Percentiles rank a stretch among this genome's conserved stretches.
Conservation (phyloP, 2,888 invertebrate genomes). For the Ornithoptera alexandrae region DNA sequence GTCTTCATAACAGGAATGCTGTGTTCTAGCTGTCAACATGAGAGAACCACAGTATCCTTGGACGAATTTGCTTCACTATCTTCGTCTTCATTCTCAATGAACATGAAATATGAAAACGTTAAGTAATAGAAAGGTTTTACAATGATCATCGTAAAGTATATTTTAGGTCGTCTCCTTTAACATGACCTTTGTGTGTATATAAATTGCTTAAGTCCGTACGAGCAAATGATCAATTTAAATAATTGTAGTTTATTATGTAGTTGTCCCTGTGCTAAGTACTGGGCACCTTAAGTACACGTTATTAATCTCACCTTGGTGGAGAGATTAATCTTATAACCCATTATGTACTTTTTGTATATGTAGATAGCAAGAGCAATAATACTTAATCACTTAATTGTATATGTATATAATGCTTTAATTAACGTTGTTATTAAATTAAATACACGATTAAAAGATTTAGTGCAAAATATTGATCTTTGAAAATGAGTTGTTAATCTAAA, state of each 20-base stretch:
- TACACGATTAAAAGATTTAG: not conserved
- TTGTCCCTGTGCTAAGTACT: constrained; percentile 38
- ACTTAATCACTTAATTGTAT: constrained; percentile 16
- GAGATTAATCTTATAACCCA: constrained; percentile 31
- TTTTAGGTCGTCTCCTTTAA: constrained; percentile 30
- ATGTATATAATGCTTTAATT: constrained; percentile 19
- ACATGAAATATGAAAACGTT: too few species aligned
- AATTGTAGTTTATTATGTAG: constrained; percentile 59
- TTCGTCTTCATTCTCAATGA: too few species aligned
- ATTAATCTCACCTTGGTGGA: constrained; percentile 49
- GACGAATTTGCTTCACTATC: too few species aligned
- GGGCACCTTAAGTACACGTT: constrained; percentile 64
- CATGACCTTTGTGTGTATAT: constrained; percentile 52
- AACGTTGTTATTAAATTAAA: too few species aligned
- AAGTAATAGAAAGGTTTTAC: not conserved
- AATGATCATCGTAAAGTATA: not conserved
- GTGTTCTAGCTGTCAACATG: too few species aligned
- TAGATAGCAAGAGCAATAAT: constrained; percentile 21
- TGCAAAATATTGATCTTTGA: not conserved
- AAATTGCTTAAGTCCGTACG: constrained; percentile 74
- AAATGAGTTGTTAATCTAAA: not conserved
- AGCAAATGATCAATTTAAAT: constrained; percentile 70
- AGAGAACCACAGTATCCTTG: too few species aligned
- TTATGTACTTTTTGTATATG: constrained; percentile 30
- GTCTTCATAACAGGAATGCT: too few species aligned